A percentile compares a stretch with the other conserved stretches of the same genome.
phyloP scores from a whole-genome alignment of 1,140 invertebrate species.

The Conus betulinus region DNA sequence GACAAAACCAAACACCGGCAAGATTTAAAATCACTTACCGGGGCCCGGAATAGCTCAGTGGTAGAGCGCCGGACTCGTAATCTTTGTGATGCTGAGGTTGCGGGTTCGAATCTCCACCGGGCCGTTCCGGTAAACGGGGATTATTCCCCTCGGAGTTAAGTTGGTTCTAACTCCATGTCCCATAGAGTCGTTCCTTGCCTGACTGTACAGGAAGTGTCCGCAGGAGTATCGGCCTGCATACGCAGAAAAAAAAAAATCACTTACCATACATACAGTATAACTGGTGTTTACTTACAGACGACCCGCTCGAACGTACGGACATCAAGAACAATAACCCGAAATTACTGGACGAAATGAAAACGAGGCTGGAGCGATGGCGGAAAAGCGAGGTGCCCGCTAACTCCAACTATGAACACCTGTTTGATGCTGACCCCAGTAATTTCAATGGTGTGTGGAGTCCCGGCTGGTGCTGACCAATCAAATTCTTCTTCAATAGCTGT shows the following conservation, averaged over 20 bases:
- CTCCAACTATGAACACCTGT: constrained; percentile 27
- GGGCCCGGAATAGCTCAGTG: no score
- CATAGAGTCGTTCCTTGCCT: no score
- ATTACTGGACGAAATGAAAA: constrained; percentile 35
- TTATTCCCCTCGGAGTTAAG: no score
- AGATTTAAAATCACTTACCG: no score
- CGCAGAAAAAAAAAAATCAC: not conserved
- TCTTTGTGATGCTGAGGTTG: no score
- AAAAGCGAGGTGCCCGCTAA: constrained; percentile 41
- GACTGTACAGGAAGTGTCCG: no score
- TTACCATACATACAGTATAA: not conserved
- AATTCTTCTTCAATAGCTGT: no score
- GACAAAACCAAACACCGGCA: no score
- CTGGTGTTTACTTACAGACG: constrained; percentile 41
- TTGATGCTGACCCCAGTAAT: constrained; percentile 37
- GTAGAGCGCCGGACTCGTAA: no score
- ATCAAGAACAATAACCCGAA: constrained; percentile 36
- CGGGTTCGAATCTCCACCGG: no score
- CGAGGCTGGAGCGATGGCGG: constrained; percentile 31
- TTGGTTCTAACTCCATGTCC: no score
- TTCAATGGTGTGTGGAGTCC: constrained; percentile 46
- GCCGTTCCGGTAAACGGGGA: no score
- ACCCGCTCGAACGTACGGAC: constrained; percentile 48
- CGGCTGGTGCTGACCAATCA: constrained; percentile 51
- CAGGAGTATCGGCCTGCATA: not conserved